Evolutionary conservation across 2,797 vertebrate species (phyloP).

Genomic region (Notoglanidium macrostoma): DNA sequence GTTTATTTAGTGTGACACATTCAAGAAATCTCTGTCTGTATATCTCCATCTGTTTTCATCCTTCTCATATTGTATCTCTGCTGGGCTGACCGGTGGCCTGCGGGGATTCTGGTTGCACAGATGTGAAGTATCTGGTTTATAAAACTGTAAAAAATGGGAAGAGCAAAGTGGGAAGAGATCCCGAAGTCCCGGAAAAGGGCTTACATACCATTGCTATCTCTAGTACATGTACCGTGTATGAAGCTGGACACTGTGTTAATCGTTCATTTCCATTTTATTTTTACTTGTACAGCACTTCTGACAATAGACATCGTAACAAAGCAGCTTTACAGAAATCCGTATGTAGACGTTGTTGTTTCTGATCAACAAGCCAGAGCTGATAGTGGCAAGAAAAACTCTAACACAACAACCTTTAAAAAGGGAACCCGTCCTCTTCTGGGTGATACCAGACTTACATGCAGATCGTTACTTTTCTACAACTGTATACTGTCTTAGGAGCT

Average conservation of each 20-base stretch:
- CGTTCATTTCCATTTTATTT: not conserved
- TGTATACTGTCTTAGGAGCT: not conserved
- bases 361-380: not conserved
- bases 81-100: conserved; percentile 33
- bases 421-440: not conserved
- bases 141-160: conserved; percentile 29
- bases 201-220: conserved; percentile 21
- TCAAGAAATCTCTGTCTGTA: not conserved
- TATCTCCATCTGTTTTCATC: not conserved
- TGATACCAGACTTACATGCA: not conserved
- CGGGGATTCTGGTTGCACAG: conserved; percentile 43
- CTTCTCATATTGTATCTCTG: conserved; percentile 24
- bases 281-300: not conserved
- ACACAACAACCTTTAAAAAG: not conserved
- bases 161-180: conserved; percentile 12
- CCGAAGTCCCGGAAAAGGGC: not conserved
- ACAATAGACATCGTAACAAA: not conserved
- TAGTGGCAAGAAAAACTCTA: not conserved
- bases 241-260: not conserved
- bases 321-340: not conserved
- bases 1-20: not conserved
- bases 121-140: conserved; percentile 42
- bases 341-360: not conserved
- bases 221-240: not conserved
- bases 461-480: not conserved